Percentiles rank a stretch among this genome's conserved stretches.
These are phyloP conservation scores for Phenganax subtilis DNA, from an alignment of 92 coral and sea anemone genomes.

Conservation along the genomic window DNA sequence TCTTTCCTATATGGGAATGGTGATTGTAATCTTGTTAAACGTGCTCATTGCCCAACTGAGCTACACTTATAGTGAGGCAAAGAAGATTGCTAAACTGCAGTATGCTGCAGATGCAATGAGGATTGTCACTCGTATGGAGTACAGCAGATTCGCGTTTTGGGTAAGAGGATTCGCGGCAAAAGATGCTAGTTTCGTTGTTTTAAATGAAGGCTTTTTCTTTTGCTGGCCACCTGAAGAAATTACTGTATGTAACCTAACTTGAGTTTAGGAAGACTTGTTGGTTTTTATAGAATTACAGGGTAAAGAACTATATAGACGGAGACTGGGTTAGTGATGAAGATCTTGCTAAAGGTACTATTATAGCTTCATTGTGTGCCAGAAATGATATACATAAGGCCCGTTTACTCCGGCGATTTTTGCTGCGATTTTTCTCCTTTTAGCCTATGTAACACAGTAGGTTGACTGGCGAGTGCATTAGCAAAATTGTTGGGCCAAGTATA, in stretches of 20 bases:
- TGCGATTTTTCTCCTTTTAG: too few species aligned
- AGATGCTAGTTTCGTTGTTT: background rate
- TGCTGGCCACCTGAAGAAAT: too few species aligned
- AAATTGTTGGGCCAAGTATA: too few species aligned
- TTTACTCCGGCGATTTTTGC: too few species aligned
- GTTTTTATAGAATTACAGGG: slow-evolving; percentile 54
- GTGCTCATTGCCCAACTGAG: slow-evolving; percentile 75
- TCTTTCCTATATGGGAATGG: slow-evolving; percentile 67
- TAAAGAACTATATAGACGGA: slow-evolving; percentile 65
- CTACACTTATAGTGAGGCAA: slow-evolving; percentile 68
- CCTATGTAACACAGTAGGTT: too few species aligned
- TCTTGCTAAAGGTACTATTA: slow-evolving; percentile 60
- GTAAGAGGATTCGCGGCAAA: slow-evolving; percentile 23
- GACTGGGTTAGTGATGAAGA: slow-evolving; percentile 66
- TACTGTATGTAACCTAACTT: too few species aligned
- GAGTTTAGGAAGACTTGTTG: too few species aligned
- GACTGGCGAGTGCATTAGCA: too few species aligned
- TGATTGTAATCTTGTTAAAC: slow-evolving; percentile 61
- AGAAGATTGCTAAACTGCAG: slow-evolving; percentile 69
- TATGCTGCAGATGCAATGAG: slow-evolving; percentile 65
- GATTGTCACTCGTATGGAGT: slow-evolving; percentile 65
- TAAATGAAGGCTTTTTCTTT: too few species aligned
- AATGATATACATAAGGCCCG: too few species aligned
- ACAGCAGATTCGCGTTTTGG: slow-evolving; percentile 63
- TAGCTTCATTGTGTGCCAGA: too few species aligned